Base-by-base conservation (phyloP, 1,140 invertebrate species). In the Leptinotarsa lineolata region DNA sequence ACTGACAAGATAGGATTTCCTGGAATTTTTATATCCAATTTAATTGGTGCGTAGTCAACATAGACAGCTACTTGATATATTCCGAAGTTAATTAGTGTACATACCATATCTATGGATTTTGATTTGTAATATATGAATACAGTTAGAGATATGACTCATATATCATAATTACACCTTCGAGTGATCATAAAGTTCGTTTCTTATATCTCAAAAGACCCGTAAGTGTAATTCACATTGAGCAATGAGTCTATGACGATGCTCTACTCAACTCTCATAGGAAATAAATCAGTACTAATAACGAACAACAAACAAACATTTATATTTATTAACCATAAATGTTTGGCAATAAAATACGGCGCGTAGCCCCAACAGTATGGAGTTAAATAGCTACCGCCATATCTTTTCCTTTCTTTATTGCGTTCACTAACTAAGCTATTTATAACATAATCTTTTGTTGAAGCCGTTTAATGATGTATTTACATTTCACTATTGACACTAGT, bases 251-350 rank as follows among this genome's bases (percentile, higher is more conserved):
- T 69, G 20, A 16, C 68, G 46, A 22, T 16, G 48, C 54, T 30
- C 54, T 69, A 20, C 48, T 69, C 68, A 69, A 22, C 12, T 69
- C 18, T 15, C 18, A 59, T 16, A 16, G 22, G 22, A 59, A 59
- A 69, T 69, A 69, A 69, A 69, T 69, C 68, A 69, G 45, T 16
- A 46, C 48, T 59, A 76, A 67, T 72, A 76, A 70, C 46, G 67
- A 74, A 71, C 39, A n/a, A 67, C 70, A 76, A 76, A 72, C 72
- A 71, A 71, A 71, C 70, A 65, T 30, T 76, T 69, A 69, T 59
- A 71, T 76, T 76, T 76, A 76, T 76, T 76, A 67, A 63, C 72
- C 63, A 76, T 76, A 76, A 76, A 76, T 72, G 75, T 74, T 74
- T 74, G 69, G 72, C 69, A 76, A 76, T 76, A 76, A 76, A 76